Evolutionary conservation across 2,113 vertebrate species (phyloP).

Genomic region (Clupea harengus): DNA sequence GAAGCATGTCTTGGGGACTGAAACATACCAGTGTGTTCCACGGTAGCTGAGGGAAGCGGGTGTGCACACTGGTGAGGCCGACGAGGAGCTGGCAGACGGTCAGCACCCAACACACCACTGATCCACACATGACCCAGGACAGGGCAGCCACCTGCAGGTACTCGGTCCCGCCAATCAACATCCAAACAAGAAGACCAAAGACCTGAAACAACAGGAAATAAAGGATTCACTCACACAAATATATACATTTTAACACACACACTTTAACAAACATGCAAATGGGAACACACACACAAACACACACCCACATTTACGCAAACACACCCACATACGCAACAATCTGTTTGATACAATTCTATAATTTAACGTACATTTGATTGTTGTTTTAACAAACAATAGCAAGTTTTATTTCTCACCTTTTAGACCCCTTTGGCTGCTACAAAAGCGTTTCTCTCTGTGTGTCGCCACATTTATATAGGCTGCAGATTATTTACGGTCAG

Average conservation of each 20-base stretch:
- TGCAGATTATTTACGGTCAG: background rate
- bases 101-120: constrained; percentile 87
- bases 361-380: background rate
- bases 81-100: constrained; percentile 84
- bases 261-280: too few relatives aligned
- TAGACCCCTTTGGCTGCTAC: background rate
- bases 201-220: constrained; percentile 68
- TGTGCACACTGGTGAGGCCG: constrained; percentile 83
- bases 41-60: constrained; percentile 80
- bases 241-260: background rate
- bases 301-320: background rate
- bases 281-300: too few relatives aligned
- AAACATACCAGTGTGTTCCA: constrained; percentile 85
- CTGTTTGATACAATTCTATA: background rate
- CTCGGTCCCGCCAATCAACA: constrained; percentile 85
- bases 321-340: background rate
- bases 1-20: background rate
- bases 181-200: constrained; percentile 90
- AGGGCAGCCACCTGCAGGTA: constrained; percentile 82
- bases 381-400: background rate
- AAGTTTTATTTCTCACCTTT: background rate
- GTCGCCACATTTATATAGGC: background rate
- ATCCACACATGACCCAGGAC: constrained; percentile 91
- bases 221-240: background rate
- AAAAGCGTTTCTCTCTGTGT: background rate